phyloP scores from a whole-genome alignment of 2,113 vertebrate genomes.

The Bubo blakistoni region DNA sequence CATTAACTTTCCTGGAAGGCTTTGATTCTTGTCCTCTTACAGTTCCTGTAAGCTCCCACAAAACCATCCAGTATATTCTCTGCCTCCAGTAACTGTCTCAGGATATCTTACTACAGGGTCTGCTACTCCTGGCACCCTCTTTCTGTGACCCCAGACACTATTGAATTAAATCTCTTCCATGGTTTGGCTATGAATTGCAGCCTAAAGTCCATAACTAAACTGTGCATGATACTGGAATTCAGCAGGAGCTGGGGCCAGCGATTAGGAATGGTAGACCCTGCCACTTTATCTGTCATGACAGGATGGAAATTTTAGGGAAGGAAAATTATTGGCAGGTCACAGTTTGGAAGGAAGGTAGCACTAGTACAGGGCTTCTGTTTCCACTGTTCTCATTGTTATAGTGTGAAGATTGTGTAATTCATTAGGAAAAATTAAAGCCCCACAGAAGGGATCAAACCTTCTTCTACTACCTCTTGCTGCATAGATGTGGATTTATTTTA shows the following conservation, averaged over 20 bases:
- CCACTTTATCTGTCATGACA: conserved; percentile 59
- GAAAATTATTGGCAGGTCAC: conserved; percentile 47
- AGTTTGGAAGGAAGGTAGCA: conserved; percentile 54
- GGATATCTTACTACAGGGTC: conserved; percentile 48
- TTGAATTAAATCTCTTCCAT: conserved; percentile 37
- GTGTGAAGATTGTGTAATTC: background rate
- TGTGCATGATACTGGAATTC: conserved; percentile 44
- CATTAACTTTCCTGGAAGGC: background rate
- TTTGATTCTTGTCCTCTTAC: background rate
- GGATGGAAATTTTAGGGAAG: conserved; percentile 43
- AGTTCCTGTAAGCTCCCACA: background rate
- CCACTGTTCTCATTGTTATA: background rate
- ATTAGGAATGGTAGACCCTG: conserved; percentile 61
- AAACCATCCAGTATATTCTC: background rate
- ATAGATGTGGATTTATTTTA: background rate
- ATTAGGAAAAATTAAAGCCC: background rate
- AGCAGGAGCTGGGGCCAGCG: conserved; percentile 33
- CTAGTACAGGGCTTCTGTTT: background rate
- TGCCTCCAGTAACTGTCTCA: conserved; percentile 26
- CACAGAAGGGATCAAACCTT: background rate
- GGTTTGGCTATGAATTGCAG: conserved; percentile 26
- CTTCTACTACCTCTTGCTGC: background rate
- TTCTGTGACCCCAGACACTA: conserved; percentile 40
- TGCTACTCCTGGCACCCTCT: conserved; percentile 47
- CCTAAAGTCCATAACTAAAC: conserved; percentile 48